These are phyloP conservation scores for Eira barbara DNA, from an alignment of 2,113 vertebrate genomes.

Conservation along the genomic window DNA sequence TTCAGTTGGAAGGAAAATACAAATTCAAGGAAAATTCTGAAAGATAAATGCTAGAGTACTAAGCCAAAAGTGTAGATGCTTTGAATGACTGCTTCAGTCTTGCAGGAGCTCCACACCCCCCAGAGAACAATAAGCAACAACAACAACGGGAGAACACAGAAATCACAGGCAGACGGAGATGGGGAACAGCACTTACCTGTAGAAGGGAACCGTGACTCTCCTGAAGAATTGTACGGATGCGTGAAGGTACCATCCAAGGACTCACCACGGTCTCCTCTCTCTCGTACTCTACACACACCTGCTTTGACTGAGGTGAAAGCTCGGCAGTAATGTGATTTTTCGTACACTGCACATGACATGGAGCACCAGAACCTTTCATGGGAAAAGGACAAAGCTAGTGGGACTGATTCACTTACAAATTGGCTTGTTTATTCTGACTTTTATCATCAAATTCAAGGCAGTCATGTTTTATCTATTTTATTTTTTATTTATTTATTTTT, in stretches of 20 bases:
- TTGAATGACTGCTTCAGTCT: background rate
- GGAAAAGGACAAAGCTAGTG: conserved; percentile 7
- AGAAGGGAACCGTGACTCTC: conserved; percentile 57
- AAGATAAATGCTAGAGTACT: background rate
- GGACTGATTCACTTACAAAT: background rate
- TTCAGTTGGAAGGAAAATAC: background rate
- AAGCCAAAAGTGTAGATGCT: background rate
- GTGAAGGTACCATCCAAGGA: conserved; percentile 81
- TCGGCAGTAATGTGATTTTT: background rate
- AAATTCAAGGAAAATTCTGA: background rate
- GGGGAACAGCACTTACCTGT: conserved; percentile 56
- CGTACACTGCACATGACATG: background rate
- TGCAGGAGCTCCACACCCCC: background rate
- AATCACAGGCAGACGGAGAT: background rate
- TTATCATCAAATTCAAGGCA: background rate
- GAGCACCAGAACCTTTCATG: conserved; percentile 63
- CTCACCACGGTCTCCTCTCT: conserved; percentile 78
- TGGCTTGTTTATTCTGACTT: background rate
- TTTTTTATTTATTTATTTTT: too few relatives aligned
- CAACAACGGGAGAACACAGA: background rate
- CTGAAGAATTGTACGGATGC: conserved; percentile 78
- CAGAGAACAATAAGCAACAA: background rate
- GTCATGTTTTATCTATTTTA: background rate
- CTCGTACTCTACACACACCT: conserved; percentile 16
- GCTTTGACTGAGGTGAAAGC: conserved; percentile 24